phyloP scores from a whole-genome alignment of 2,797 vertebrate genomes.

The Ptychobarbus kaznakovi region DNA sequence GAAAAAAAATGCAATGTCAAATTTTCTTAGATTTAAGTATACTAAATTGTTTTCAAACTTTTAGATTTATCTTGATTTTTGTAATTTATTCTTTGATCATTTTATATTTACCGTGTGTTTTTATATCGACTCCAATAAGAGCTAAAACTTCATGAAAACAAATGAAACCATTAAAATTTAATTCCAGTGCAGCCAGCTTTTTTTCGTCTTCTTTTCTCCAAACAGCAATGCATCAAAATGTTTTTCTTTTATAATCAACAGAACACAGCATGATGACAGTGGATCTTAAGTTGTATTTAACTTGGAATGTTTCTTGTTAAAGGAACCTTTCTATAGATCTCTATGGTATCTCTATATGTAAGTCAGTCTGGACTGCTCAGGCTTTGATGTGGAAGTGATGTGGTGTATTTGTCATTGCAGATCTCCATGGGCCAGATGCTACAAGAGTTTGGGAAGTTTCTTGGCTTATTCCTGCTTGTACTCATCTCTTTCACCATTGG shows the following conservation, averaged over 20 bases:
- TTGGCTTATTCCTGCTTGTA: slow-evolving; percentile 97
- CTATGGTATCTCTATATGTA: neutral
- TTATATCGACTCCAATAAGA: neutral
- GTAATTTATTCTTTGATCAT: neutral
- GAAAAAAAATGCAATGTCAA: neutral
- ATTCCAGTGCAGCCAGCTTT: no score
- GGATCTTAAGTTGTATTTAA: neutral
- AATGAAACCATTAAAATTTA: neutral
- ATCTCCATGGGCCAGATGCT: slow-evolving; percentile 99
- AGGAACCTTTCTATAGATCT: neutral
- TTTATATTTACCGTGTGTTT: neutral
- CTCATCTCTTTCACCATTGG: slow-evolving; percentile 98
- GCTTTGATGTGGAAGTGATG: slow-evolving; percentile 2
- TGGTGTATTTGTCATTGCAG: slow-evolving; percentile 69
- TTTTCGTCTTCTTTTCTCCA: neutral
- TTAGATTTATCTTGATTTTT: neutral
- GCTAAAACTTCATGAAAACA: neutral
- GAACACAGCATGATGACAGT: neutral
- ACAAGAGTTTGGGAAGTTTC: slow-evolving; percentile 97
- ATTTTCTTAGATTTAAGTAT: neutral
- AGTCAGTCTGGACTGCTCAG: neutral
- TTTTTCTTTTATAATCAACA: neutral
- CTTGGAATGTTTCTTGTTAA: neutral
- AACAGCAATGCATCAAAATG: neutral
- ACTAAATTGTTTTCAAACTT: no score